A percentile compares a stretch with the other conserved stretches of the same genome.
phyloP scores from a whole-genome alignment of 2,113 vertebrate species.

The Emydocephalus ijimae region DNA sequence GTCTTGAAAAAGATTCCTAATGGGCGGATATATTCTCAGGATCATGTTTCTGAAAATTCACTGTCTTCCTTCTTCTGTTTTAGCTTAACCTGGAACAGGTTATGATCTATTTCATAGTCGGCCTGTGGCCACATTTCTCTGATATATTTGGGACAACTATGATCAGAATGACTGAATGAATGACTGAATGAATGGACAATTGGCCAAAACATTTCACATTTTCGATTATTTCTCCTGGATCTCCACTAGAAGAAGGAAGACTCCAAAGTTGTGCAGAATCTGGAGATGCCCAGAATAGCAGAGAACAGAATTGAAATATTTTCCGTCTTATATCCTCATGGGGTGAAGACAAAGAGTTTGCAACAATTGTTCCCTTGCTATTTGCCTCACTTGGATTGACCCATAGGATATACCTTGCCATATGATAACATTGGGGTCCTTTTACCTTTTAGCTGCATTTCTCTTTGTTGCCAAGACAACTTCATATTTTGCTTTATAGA shows the following conservation, averaged over 20 bases:
- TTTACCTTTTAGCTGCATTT: background rate
- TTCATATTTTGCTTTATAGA: too few relatives aligned
- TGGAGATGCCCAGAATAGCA: background rate
- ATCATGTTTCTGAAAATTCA: background rate
- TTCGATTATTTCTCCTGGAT: background rate
- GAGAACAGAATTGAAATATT: background rate
- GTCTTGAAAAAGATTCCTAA: background rate
- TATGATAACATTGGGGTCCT: background rate
- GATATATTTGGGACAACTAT: background rate
- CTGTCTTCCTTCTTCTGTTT: background rate
- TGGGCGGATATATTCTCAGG: background rate
- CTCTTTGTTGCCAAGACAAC: background rate
- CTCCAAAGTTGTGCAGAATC: background rate
- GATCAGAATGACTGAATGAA: background rate
- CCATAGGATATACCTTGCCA: background rate
- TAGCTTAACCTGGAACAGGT: background rate
- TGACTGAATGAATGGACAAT: too few relatives aligned
- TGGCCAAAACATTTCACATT: background rate
- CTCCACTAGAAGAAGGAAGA: background rate
- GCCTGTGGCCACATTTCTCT: background rate
- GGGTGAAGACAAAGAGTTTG: background rate
- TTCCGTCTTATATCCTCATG: background rate
- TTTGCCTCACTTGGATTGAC: background rate
- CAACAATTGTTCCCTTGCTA: background rate
- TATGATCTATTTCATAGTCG: background rate